These are phyloP conservation scores for Nyctalus aviator DNA, from an alignment of 2,797 vertebrate genomes.

Conservation along the genomic window DNA sequence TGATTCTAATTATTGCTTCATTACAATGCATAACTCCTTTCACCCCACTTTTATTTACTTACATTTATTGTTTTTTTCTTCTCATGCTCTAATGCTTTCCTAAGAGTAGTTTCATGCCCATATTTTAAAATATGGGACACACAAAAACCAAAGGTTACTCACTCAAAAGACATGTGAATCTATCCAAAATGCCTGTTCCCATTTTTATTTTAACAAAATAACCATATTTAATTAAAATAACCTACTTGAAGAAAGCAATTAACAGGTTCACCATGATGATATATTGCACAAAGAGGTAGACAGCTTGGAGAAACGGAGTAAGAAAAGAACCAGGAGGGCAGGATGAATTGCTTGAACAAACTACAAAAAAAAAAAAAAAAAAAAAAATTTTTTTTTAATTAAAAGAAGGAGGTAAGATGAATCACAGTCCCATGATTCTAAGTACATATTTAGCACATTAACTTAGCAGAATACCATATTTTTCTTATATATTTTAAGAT, in stretches of 20 bases:
- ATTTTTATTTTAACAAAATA: conserved; percentile 32
- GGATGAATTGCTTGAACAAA: conserved; percentile 86
- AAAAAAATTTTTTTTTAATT: conserved; percentile 50
- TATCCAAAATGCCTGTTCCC: not conserved
- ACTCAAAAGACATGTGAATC: not conserved
- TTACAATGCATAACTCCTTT: not conserved
- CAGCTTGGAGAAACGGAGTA: conserved; percentile 94
- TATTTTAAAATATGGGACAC: not conserved
- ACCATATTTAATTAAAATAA: conserved; percentile 12
- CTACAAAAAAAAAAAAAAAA: conserved; percentile 86
- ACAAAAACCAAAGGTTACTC: not conserved
- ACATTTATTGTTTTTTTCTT: not conserved
- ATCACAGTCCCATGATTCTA: not conserved
- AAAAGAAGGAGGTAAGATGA: not conserved
- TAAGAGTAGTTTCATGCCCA: not conserved
- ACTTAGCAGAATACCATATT: not conserved
- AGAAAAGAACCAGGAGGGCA: conserved; percentile 96
- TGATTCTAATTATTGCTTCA: not conserved
- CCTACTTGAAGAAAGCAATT: conserved; percentile 99
- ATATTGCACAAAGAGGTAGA: conserved; percentile 98
- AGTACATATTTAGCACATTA: not conserved
- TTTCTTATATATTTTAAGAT: not conserved
- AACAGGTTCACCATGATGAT: conserved; percentile 99
- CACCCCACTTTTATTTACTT: not conserved
- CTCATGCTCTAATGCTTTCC: not conserved